Conservation (phyloP, 2,113 vertebrate genomes). For the Bos taurus region DNA sequence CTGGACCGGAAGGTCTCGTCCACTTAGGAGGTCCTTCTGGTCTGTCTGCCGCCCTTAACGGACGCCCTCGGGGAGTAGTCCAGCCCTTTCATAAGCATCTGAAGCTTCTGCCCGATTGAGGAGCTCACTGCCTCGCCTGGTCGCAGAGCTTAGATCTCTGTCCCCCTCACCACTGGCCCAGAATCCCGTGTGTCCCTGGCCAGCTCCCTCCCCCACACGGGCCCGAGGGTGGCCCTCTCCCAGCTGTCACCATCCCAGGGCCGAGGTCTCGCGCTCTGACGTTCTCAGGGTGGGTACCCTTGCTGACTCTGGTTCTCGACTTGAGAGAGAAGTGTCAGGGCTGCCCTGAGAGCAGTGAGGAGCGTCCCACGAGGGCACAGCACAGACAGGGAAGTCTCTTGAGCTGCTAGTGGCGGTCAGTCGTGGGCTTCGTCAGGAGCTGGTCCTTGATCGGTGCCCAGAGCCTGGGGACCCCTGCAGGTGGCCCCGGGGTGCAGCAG, state of each 20-base stretch:
- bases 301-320: neutral
- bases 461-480: neutral
- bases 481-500: accelerated
- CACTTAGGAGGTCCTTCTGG: neutral
- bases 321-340: neutral
- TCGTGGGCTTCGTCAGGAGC: neutral
- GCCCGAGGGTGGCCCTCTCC: neutral
- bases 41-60: neutral
- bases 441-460: neutral
- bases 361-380: neutral
- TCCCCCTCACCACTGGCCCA: neutral
- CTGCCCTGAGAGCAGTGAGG: neutral
- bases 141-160: neutral
- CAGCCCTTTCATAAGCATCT: neutral
- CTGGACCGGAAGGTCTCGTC: neutral
- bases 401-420: neutral
- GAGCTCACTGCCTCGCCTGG: neutral
- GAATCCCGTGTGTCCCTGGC: neutral
- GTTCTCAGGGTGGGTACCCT: neutral
- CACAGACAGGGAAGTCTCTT: neutral
- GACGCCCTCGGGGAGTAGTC: neutral
- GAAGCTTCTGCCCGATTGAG: neutral
- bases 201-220: no score
- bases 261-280: neutral
- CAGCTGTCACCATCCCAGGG: neutral